Evolutionary conservation across 2,113 vertebrate genomes (phyloP), one percentile per base, ranked within the genome.

Genomic region (Ibidorhyncha struthersii): DNA sequence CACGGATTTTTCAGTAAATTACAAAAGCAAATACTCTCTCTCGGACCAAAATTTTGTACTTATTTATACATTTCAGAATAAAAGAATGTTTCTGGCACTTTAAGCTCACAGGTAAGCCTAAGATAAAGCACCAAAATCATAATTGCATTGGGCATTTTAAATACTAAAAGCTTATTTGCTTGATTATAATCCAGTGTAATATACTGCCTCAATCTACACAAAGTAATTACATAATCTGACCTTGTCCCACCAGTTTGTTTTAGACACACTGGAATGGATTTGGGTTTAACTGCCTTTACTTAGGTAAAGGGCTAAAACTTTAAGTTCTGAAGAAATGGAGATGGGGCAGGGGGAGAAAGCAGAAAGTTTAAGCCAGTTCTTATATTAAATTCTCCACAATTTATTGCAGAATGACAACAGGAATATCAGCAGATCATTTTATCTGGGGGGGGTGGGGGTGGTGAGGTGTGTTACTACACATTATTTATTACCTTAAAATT

Each of bases 371-470:
- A 93, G 52, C 12, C 6, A 62, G 10, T 69, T 77, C 50, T 83
- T 73, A 12, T 18, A 80, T 80, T 86, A 90, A 88, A 89, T 69
- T 90, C 21, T 49, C 12, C 67, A 70, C 25, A 89, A 45, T 73
- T 80, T 86, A 86, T 73, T 86, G 53, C 45, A 77, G 67, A 80
- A 56, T 30, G 30, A 90, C 76, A 92, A 80, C 22, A 52, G 34
- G 58, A 95, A 88, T 77, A 86, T 43, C 25, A 88, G 40, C 79
- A 88, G 32, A 85, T 47, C 10, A 36, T 80, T 92, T 82, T 69
- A 72, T 76, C 11, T 77, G 49, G 30, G 43, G 22, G 13, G 20
- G 4, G 10, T 18, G 45, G 22, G 36, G 9, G 26, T 72, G 40
- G 40, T 40, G 40, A 40, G 40, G 40, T 40, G 40, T 40, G 18